phyloP scores from a whole-genome alignment of 1,140 invertebrate species.

The Pantala flavescens region DNA sequence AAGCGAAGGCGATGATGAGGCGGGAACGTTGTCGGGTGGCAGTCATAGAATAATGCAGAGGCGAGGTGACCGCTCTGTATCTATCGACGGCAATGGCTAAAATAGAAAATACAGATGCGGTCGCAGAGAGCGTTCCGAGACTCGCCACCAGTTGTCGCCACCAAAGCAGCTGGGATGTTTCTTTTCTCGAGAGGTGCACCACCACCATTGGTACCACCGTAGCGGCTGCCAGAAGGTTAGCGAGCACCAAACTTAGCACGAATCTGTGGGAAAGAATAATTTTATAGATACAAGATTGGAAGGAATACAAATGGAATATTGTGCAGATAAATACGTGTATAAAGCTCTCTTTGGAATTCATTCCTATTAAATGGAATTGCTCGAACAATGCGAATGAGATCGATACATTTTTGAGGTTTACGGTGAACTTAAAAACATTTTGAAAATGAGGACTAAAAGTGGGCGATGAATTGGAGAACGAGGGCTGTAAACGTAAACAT shows the following conservation, averaged over 20 bases:
- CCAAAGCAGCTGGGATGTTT: slow-evolving; percentile 21
- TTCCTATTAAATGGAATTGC: too few relatives aligned
- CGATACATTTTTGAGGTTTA: too few relatives aligned
- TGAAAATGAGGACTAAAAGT: too few relatives aligned
- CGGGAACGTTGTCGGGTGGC: slow-evolving; percentile 37
- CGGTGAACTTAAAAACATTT: too few relatives aligned
- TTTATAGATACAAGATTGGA: neutral
- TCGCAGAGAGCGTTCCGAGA: slow-evolving; percentile 36
- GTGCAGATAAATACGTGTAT: too few relatives aligned
- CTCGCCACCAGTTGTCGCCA: slow-evolving; percentile 35
- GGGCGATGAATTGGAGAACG: too few relatives aligned
- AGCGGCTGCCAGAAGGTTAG: slow-evolving; percentile 40
- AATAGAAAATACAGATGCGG: slow-evolving; percentile 41
- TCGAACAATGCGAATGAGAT: too few relatives aligned
- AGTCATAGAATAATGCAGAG: slow-evolving; percentile 42
- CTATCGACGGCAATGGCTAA: slow-evolving; percentile 43
- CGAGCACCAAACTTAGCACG: slow-evolving; percentile 44
- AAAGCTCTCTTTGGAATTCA: too few relatives aligned
- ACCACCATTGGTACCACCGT: slow-evolving; percentile 40
- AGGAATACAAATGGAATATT: neutral
- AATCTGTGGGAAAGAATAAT: slow-evolving; percentile 32
- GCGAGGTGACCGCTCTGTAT: slow-evolving; percentile 43
- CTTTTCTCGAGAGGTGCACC: slow-evolving; percentile 29
- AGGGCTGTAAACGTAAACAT: too few relatives aligned
- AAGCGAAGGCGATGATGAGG: slow-evolving; percentile 32